Conservation (phyloP, 2,113 vertebrate species). For the Suncus etruscus region DNA sequence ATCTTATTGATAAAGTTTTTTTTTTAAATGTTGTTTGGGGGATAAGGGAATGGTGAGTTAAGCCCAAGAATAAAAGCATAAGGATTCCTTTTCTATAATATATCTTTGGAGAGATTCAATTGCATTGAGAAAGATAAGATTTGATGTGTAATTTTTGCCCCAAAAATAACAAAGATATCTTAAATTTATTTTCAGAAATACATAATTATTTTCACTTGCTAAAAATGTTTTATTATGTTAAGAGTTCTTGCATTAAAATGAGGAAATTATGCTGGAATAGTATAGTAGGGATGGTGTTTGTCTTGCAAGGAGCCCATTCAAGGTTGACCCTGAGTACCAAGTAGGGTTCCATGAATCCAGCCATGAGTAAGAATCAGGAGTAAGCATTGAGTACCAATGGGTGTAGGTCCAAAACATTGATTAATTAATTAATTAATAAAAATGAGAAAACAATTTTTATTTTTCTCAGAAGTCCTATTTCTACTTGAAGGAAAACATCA, state of each 20-base stretch:
- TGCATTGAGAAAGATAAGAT: background rate
- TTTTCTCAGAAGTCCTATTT: background rate
- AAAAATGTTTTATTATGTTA: no score
- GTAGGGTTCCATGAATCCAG: no score
- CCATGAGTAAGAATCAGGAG: no score
- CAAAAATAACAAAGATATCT: background rate
- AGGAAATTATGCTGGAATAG: no score
- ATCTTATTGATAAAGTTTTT: background rate
- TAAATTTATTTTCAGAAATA: background rate
- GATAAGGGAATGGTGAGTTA: background rate
- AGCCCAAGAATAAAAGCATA: background rate
- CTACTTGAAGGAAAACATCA: background rate
- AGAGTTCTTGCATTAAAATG: no score
- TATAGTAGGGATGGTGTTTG: no score
- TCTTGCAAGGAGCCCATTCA: no score
- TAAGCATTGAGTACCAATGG: no score
- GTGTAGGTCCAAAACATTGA: no score
- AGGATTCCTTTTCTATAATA: background rate
- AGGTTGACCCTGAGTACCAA: no score
- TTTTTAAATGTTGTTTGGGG: background rate
- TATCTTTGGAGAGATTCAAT: background rate
- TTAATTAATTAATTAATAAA: background rate
- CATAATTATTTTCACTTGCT: no score
- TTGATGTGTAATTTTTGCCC: background rate
- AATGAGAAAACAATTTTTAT: background rate